phyloP scores from a whole-genome alignment of 2,113 vertebrate genomes.

The Gavia stellata region DNA sequence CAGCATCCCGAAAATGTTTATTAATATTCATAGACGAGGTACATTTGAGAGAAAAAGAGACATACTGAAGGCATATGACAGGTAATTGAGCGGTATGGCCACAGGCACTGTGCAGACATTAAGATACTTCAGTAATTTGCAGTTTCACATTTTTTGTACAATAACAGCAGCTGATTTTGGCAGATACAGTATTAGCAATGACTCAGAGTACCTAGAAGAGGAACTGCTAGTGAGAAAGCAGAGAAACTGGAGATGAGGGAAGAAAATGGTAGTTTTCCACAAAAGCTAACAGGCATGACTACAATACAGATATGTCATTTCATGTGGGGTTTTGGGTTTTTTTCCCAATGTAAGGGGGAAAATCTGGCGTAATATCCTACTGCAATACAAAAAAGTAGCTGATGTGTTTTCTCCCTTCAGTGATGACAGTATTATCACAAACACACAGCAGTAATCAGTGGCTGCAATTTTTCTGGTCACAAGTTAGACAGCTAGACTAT shows the following conservation, averaged over 20 bases:
- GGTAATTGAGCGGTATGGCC: neutral
- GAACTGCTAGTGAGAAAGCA: neutral
- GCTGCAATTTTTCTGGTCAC: neutral
- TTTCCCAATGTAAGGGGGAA: neutral
- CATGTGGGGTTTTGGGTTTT: neutral
- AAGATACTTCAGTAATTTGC: neutral
- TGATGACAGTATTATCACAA: neutral
- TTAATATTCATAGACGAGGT: neutral
- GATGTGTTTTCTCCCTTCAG: accelerated
- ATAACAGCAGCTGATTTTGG: neutral
- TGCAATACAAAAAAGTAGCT: neutral
- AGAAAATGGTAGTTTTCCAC: neutral
- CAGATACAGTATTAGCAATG: neutral
- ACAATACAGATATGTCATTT: neutral
- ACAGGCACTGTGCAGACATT: neutral
- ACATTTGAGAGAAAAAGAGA: neutral
- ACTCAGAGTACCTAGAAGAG: neutral
- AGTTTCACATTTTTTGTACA: neutral
- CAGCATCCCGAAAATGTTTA: neutral
- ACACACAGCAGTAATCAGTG: neutral
- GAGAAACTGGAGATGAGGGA: neutral
- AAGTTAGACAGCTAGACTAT: neutral
- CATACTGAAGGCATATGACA: neutral
- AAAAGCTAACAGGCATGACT: neutral
- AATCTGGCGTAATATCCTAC: neutral